Percentiles rank a stretch among this genome's conserved stretches.
These are phyloP conservation scores for Lineus longissimus DNA, from an alignment of 1,140 invertebrate species.

Conservation along the genomic window DNA sequence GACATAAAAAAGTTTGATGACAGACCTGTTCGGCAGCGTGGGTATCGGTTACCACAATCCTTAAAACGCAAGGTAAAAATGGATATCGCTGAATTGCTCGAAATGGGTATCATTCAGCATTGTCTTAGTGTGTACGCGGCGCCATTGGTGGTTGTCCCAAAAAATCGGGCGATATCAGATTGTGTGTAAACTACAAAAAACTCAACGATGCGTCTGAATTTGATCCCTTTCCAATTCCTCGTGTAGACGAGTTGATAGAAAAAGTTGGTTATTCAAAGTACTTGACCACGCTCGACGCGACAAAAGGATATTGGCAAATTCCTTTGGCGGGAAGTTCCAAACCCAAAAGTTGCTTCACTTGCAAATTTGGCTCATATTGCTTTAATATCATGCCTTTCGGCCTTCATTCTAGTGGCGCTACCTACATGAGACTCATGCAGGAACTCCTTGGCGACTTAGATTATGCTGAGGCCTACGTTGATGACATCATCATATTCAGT, in stretches of 20 bases:
- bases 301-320: slow-evolving; percentile 21
- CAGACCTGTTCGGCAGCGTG: slow-evolving; percentile 20
- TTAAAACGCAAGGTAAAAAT: slow-evolving; percentile 42
- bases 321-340: slow-evolving; percentile 17
- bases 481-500: too few species aligned
- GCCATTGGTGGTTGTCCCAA: slow-evolving; percentile 56
- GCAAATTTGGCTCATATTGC: slow-evolving; percentile 5
- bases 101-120: slow-evolving; percentile 42
- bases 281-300: slow-evolving; percentile 19
- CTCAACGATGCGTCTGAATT: slow-evolving; percentile 23
- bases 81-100: slow-evolving; percentile 44
- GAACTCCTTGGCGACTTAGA: slow-evolving; percentile 2
- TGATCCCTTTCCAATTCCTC: neutral
- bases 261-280: too few species aligned
- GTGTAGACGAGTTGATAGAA: too few species aligned
- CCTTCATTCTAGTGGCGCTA: slow-evolving; percentile 11
- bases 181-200: slow-evolving; percentile 56
- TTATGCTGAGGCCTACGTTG: neutral
- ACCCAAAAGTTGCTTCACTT: slow-evolving; percentile 17
- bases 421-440: slow-evolving; percentile 17
- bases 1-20: slow-evolving; percentile 1
- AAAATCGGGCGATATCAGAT: slow-evolving; percentile 52
- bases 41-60: slow-evolving; percentile 43
- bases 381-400: slow-evolving; percentile 24
- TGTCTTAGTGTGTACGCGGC: slow-evolving; percentile 54